Conservation (phyloP, 2,888 invertebrate species). For the Tuberolachnus salignus region DNA sequence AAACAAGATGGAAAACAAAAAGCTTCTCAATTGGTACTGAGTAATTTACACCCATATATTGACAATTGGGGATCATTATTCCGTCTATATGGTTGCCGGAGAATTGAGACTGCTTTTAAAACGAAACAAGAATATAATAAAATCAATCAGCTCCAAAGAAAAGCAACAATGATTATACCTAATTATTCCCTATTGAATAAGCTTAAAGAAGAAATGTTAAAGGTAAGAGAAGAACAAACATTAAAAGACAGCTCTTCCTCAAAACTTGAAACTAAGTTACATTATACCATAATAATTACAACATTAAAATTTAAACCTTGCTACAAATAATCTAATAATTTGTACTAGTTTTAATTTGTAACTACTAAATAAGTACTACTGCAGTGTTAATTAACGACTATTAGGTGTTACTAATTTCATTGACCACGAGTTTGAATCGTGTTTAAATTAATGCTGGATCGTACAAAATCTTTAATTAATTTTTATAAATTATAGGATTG, state of each 20-base stretch:
- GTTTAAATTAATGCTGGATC: too few species aligned
- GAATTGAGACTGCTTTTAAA: conserved; percentile 88
- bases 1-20: conserved; percentile 95
- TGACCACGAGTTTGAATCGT: too few species aligned
- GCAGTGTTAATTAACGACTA: too few species aligned
- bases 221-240: conserved; percentile 69
- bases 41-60: conserved; percentile 88
- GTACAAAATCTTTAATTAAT: too few species aligned
- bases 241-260: conserved; percentile 11
- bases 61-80: conserved; percentile 93
- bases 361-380: too few species aligned
- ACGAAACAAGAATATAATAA: conserved; percentile 91
- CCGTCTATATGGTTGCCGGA: conserved; percentile 89
- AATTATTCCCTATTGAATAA: conserved; percentile 90
- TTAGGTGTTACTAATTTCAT: too few species aligned
- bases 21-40: conserved; percentile 92
- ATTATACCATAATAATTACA: conserved; percentile 30
- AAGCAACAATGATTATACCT: conserved; percentile 86
- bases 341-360: background rate
- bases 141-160: conserved; percentile 86
- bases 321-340: background rate
- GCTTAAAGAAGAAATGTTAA: conserved; percentile 80
- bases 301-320: background rate
- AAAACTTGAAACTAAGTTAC: background rate
- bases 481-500: too few species aligned